These are phyloP conservation scores for Neofelis nebulosa DNA, from an alignment of 2,113 vertebrate species.

Conservation along the genomic window DNA sequence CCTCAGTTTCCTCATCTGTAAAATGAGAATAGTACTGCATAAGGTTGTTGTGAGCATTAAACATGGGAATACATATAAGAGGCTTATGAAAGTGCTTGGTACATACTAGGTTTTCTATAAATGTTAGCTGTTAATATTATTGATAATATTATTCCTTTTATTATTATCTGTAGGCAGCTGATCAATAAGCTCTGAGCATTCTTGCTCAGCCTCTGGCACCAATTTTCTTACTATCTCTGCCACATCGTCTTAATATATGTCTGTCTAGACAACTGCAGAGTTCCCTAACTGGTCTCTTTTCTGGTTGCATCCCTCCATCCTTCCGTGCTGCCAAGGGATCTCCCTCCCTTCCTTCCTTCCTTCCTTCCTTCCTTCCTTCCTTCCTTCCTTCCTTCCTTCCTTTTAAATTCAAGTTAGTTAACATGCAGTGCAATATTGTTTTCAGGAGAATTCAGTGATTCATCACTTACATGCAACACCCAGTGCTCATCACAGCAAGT, in stretches of 20 bases:
- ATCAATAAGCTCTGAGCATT: neutral
- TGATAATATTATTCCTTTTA: neutral
- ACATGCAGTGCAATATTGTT: too few species aligned
- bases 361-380: too few species aligned
- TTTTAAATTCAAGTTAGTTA: too few species aligned
- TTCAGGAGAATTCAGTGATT: too few species aligned
- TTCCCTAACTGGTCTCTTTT: neutral
- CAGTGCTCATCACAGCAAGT: too few species aligned
- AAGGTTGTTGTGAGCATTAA: neutral
- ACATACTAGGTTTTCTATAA: neutral
- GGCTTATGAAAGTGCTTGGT: neutral
- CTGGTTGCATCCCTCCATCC: too few species aligned
- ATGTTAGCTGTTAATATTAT: neutral
- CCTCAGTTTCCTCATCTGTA: neutral
- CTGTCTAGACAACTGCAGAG: neutral
- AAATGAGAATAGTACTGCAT: neutral
- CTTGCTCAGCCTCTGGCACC: neutral
- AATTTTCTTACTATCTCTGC: neutral
- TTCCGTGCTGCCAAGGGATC: neutral
- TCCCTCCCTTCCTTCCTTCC: rapidly evolving
- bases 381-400: too few species aligned
- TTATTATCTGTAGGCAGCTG: neutral
- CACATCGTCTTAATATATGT: neutral
- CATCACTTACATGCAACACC: too few species aligned
- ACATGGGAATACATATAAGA: neutral